Conservation (phyloP, 2,797 vertebrate species). For the Craterocephalus amniculus region DNA sequence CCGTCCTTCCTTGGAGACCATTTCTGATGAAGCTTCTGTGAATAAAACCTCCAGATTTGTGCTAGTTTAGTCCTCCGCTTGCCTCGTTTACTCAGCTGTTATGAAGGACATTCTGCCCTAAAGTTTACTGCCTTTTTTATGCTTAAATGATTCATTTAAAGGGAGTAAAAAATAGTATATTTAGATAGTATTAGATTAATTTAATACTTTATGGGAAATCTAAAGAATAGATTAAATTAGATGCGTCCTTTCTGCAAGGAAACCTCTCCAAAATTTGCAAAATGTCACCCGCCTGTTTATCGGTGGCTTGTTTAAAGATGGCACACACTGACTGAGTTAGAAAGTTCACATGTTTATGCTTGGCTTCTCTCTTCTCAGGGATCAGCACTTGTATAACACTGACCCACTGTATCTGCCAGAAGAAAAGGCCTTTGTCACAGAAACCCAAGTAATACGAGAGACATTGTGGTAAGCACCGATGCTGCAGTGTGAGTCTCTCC, state of each 20-base stretch:
- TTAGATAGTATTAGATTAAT: too few relatives aligned
- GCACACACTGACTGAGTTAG: too few relatives aligned
- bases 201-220: too few relatives aligned
- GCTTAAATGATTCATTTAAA: background rate
- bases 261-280: too few relatives aligned
- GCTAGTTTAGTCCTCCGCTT: too few relatives aligned
- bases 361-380: conserved; percentile 79
- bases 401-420: conserved; percentile 93
- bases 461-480: conserved; percentile 89
- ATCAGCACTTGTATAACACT: conserved; percentile 93
- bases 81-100: background rate
- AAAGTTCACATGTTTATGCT: background rate
- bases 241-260: too few relatives aligned
- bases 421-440: conserved; percentile 92
- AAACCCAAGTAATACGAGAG: conserved; percentile 96
- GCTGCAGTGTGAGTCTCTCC: conserved; percentile 10
- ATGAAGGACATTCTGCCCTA: background rate
- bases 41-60: too few relatives aligned
- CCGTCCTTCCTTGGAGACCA: too few relatives aligned
- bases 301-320: background rate
- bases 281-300: too few relatives aligned
- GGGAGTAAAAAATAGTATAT: background rate
- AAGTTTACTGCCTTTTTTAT: background rate
- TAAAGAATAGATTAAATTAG: too few relatives aligned
- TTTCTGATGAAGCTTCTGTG: too few relatives aligned